Evolutionary conservation across 2,888 invertebrate genomes (phyloP).

Genomic region (Parnassius smintheus): DNA sequence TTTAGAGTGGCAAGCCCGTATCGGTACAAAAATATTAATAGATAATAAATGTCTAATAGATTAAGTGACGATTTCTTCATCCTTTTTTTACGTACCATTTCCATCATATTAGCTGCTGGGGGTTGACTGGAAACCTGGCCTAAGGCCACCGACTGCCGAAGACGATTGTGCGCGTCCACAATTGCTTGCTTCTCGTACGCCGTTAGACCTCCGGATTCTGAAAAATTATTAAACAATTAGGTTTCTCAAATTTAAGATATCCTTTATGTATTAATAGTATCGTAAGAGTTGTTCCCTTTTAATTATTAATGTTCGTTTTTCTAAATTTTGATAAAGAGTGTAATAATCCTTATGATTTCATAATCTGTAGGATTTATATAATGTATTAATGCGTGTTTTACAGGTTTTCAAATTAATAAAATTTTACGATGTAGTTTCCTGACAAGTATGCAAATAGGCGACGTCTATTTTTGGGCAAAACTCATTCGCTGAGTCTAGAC

Average conservation of each 20-base stretch:
- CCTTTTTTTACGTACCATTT: conserved; percentile 83
- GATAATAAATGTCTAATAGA: too few relatives aligned
- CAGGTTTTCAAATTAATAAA: conserved; percentile 73
- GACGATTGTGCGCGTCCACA: conserved; percentile 89
- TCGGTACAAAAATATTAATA: too few relatives aligned
- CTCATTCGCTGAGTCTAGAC: conserved; percentile 64
- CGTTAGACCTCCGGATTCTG: conserved; percentile 85
- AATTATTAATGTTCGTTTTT: too few relatives aligned
- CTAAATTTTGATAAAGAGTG: conserved; percentile 1
- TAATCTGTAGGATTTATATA: conserved; percentile 53
- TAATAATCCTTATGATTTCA: conserved; percentile 46
- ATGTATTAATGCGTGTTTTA: conserved; percentile 65
- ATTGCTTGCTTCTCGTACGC: conserved; percentile 88
- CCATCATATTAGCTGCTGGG: conserved; percentile 92
- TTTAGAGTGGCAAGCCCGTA: too few relatives aligned
- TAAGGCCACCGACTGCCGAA: conserved; percentile 89
- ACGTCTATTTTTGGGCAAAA: conserved; percentile 53
- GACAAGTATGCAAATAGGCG: conserved; percentile 60
- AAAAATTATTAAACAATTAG: conserved; percentile 34
- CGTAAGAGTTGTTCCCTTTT: too few relatives aligned
- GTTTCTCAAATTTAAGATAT: not conserved
- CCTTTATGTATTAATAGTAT: too few relatives aligned
- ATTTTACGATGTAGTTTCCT: conserved; percentile 61
- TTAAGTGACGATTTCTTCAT: too few relatives aligned
- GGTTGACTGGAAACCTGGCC: conserved; percentile 89